These are phyloP conservation scores for Eidolon dupreanum DNA, from an alignment of 2,797 vertebrate genomes.

Conservation along the genomic window DNA sequence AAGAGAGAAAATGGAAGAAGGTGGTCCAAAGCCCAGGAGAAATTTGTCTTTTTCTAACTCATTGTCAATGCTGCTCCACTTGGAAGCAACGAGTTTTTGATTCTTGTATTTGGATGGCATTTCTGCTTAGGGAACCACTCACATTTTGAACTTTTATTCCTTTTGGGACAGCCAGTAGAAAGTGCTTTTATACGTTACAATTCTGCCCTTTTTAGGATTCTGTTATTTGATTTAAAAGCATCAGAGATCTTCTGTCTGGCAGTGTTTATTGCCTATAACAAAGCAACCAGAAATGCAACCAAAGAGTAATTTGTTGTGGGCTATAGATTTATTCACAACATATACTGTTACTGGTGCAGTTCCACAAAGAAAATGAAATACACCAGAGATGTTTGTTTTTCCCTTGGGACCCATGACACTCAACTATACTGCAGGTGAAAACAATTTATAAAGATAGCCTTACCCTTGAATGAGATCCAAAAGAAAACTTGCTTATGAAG, in stretches of 20 bases:
- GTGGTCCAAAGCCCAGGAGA: not conserved
- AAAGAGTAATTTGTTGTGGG: slow-evolving; percentile 61
- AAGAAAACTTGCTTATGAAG: not conserved
- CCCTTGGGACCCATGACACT: not conserved
- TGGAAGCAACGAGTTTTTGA: slow-evolving; percentile 56
- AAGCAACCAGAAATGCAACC: slow-evolving; percentile 59
- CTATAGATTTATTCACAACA: slow-evolving; percentile 58
- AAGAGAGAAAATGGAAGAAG: slow-evolving; percentile 38
- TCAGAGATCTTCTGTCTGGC: slow-evolving; percentile 44
- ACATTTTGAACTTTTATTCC: slow-evolving; percentile 67
- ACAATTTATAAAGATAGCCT: slow-evolving; percentile 49
- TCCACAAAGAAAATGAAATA: slow-evolving; percentile 53
- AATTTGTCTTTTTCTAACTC: slow-evolving; percentile 56
- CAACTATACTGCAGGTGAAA: slow-evolving; percentile 17
- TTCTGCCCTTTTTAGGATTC: slow-evolving; percentile 79
- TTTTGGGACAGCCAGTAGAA: slow-evolving; percentile 53
- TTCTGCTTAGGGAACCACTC: slow-evolving; percentile 47
- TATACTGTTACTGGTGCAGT: slow-evolving; percentile 48
- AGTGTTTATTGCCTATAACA: slow-evolving; percentile 65
- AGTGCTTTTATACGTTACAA: slow-evolving; percentile 68
- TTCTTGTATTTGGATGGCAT: slow-evolving; percentile 42
- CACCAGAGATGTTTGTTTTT: slow-evolving; percentile 28
- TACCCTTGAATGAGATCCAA: slow-evolving; percentile 32
- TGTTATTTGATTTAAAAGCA: slow-evolving; percentile 75
- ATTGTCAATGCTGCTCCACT: not conserved